Conservation (phyloP, 2,113 vertebrate genomes). For the Sorex fumeus region DNA sequence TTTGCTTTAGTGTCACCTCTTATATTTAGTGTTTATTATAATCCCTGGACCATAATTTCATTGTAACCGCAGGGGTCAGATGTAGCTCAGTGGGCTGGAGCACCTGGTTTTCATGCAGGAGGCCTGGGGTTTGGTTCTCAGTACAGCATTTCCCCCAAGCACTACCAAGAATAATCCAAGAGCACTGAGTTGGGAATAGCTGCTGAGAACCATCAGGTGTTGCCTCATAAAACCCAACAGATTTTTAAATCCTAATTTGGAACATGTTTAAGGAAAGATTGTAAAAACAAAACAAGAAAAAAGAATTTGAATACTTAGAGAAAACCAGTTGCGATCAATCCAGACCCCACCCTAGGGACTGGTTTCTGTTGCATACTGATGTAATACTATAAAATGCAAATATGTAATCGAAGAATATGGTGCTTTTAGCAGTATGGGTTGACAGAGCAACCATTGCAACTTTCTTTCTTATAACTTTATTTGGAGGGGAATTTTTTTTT, state of each 20-base stretch:
- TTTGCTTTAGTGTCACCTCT: constrained; percentile 30
- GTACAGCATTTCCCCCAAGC: no score
- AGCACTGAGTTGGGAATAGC: no score
- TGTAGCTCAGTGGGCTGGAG: no score
- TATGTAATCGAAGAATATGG: constrained; percentile 30
- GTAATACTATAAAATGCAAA: not conserved
- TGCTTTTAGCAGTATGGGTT: constrained; percentile 37
- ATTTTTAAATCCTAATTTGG: not conserved
- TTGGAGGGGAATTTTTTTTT: no score
- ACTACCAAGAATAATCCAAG: no score
- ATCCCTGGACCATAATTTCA: constrained; percentile 37
- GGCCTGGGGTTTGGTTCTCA: no score
- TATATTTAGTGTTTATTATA: constrained; percentile 12
- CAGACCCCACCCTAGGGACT: not conserved
- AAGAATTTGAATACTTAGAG: constrained; percentile 43
- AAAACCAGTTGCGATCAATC: constrained; percentile 50
- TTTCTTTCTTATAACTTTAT: constrained; percentile 45
- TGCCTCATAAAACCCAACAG: no score
- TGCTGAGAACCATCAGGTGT: no score
- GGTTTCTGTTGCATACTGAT: constrained; percentile 38
- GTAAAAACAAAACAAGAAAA: not conserved
- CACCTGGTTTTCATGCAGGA: no score
- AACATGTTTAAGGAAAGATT: constrained; percentile 31
- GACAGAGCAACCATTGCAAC: constrained; percentile 9
- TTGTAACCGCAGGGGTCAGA: not conserved